A percentile compares a stretch with the other conserved stretches of the same genome.
These are phyloP conservation scores for Morelia viridis DNA, from an alignment of 2,797 vertebrate species.

Conservation along the genomic window DNA sequence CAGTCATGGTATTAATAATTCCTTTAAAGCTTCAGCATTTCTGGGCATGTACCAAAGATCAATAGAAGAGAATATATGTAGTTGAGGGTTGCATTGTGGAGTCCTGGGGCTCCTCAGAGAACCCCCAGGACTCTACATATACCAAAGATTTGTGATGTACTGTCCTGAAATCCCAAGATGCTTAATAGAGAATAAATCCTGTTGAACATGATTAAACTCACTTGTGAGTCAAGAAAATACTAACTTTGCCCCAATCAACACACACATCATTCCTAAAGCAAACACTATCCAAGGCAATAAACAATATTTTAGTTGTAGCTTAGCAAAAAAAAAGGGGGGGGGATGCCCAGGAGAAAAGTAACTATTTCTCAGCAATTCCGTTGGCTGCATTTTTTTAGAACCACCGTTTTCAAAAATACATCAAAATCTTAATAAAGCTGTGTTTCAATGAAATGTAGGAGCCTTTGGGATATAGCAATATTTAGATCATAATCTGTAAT, in stretches of 20 bases:
- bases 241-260: neutral
- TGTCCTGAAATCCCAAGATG: conserved; percentile 43
- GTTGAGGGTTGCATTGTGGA: too few species aligned
- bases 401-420: neutral
- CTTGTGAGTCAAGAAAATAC: neutral
- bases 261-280: neutral
- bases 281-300: neutral
- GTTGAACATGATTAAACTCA: neutral
- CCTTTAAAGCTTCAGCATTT: conserved; percentile 37
- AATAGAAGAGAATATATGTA: too few species aligned
- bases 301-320: neutral
- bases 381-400: neutral
- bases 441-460: neutral
- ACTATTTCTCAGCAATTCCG: neutral
- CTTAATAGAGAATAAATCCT: neutral
- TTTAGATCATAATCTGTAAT: conserved; percentile 21
- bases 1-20: conserved; percentile 17
- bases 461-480: neutral
- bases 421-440: neutral
- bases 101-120: too few species aligned
- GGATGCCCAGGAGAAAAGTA: neutral
- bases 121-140: neutral
- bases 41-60: conserved; percentile 33
- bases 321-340: neutral
- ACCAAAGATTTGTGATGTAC: conserved; percentile 18